Percentiles rank a stretch among this genome's conserved stretches.
Evolutionary conservation across 2,888 invertebrate species (phyloP).

Genomic region (Lottia scabra): DNA sequence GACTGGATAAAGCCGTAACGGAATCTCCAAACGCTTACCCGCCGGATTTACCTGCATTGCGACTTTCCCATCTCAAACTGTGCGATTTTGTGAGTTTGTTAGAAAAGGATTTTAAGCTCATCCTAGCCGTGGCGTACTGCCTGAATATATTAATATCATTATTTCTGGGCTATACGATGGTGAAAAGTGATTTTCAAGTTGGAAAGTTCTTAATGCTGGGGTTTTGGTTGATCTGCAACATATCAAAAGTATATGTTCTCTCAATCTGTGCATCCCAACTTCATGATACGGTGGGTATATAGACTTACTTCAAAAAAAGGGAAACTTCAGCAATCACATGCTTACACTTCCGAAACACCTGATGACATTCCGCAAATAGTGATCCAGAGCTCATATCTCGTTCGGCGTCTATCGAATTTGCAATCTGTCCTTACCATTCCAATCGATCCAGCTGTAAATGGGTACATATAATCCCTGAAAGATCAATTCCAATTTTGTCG

Average conservation of each 20-base stretch:
- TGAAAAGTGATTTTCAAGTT: not conserved
- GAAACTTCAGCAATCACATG: too few species aligned
- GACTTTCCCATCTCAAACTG: not conserved
- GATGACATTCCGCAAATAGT: too few species aligned
- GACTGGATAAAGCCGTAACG: not conserved
- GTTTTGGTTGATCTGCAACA: not conserved
- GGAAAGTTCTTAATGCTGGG: not conserved
- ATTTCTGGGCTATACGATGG: not conserved
- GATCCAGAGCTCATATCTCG: too few species aligned
- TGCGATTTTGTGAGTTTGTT: not conserved
- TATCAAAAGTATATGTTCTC: not conserved
- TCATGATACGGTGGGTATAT: not conserved
- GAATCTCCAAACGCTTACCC: not conserved
- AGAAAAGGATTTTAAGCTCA: not conserved
- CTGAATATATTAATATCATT: not conserved
- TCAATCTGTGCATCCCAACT: not conserved
- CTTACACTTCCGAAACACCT: too few species aligned
- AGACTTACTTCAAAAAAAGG: too few species aligned
- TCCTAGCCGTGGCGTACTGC: not conserved
- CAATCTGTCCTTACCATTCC: too few species aligned
- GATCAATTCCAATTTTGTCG: too few species aligned
- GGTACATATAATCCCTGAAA: too few species aligned
- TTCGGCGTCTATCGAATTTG: too few species aligned
- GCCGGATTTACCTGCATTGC: not conserved
- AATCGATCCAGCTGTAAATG: too few species aligned